Percentiles rank a stretch among this genome's conserved stretches.
Conservation (phyloP, 2,888 invertebrate genomes). For the Catocala nupta region DNA sequence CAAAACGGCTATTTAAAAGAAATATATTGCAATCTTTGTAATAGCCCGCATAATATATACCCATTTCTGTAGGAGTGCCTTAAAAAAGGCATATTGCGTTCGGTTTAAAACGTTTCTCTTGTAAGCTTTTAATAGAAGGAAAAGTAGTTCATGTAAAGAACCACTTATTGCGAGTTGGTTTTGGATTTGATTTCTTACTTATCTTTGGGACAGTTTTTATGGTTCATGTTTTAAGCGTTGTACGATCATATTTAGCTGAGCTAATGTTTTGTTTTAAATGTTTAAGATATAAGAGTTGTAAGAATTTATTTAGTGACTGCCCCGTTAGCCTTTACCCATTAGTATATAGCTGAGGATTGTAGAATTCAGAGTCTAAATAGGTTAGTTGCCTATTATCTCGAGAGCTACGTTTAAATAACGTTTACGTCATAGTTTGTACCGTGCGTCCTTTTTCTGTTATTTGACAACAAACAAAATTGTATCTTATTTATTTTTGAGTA, state of each 20-base stretch:
- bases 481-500: too few relatives aligned
- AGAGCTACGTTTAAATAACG: too few relatives aligned
- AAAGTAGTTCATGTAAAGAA: constrained; percentile 39
- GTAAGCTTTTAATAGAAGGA: constrained; percentile 49
- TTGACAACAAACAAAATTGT: too few relatives aligned
- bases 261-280: too few relatives aligned
- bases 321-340: too few relatives aligned
- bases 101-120: constrained; percentile 54
- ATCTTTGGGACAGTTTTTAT: not conserved
- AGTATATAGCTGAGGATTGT: too few relatives aligned
- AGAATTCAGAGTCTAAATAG: too few relatives aligned
- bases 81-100: constrained; percentile 24
- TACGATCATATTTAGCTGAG: not conserved
- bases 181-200: constrained; percentile 37
- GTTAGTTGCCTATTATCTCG: too few relatives aligned
- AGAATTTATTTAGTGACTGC: too few relatives aligned
- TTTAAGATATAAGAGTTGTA: too few relatives aligned
- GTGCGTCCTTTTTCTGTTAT: too few relatives aligned
- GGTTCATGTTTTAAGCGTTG: not conserved
- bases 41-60: constrained; percentile 37
- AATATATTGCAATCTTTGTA: constrained; percentile 54
- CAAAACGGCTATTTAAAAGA: constrained; percentile 49
- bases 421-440: too few relatives aligned
- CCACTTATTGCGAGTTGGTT: constrained; percentile 37
- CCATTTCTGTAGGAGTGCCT: constrained; percentile 16